Base-by-base conservation (phyloP, 2,797 vertebrate genomes). In the Xerus rutilus region DNA sequence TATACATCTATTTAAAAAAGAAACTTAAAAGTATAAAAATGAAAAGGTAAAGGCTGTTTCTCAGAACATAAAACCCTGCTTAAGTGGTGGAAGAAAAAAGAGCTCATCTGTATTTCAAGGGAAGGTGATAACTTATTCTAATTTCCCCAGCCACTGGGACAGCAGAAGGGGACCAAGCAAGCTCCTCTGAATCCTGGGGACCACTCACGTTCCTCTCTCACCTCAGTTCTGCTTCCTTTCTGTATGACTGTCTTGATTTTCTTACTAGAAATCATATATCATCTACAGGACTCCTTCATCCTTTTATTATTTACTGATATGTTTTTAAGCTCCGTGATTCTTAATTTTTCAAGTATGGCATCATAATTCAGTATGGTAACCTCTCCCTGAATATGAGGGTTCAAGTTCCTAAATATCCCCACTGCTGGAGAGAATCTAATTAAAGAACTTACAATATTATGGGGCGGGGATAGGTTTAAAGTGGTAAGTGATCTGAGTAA, bases 361-460 rank as follows among this genome's bases (percentile, higher is more conserved):
- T 70, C 82, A 43, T 49, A 73, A 84, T 93, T 85, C n/a, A 91
- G 15, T 21, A 64, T 57, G 52, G 52, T 70, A 84, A 65, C 8
- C 14, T 81, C 43, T 89, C 20, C 35, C 39, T 67, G 35, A 93
- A 82, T 67, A 72, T 49, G 32, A 76, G 15, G 43, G 7, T 28
- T 86, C 28, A 52, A 79, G 23, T 69, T 43, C 85, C 45, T 78
- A 52, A 93, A 84, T 94, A 39, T 64, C 7, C 25, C 13, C 35
- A 77, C 13, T 5, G 11, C 9, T 70, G 47, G n/a, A 76, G 23
- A 89, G 59, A 82, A 76, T 70, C 82, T 69, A 76, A 49, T 28
- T 35, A 57, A 78, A n/a, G 45, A 72, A 59, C 11, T 57, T 69
- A 30, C 88, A 70, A 45, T 17, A 6, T 39, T 54, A 30, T 9